Evolutionary conservation across 1,140 invertebrate genomes (phyloP).

Genomic region (Drosophila grimshawi): DNA sequence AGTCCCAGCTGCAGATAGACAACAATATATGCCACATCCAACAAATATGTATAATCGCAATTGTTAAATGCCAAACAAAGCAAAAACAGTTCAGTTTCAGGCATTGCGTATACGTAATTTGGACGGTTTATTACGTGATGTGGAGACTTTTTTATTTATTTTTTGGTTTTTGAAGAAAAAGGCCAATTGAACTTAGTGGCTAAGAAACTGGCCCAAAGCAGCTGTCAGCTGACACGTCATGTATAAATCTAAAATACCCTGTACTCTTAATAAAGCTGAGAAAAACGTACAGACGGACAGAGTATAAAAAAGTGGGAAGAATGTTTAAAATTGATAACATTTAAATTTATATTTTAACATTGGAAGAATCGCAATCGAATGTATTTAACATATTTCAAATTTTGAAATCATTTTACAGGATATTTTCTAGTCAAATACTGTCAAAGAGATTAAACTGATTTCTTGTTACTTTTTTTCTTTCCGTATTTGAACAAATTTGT

Average conservation of each 20-base stretch:
- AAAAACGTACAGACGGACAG: neutral
- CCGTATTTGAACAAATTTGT: constrained; percentile 36
- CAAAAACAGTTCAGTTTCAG: constrained; percentile 22
- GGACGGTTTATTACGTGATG: constrained; percentile 35
- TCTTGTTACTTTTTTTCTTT: constrained; percentile 2
- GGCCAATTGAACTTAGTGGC: constrained; percentile 40
- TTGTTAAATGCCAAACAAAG: constrained; percentile 20
- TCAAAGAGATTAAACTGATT: neutral
- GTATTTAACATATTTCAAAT: too few species aligned
- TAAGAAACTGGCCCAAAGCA: constrained; percentile 27
- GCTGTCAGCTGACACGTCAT: constrained; percentile 44
- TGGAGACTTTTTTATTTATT: neutral
- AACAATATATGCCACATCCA: constrained; percentile 24
- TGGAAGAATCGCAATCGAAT: too few species aligned
- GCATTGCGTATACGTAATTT: constrained; percentile 43
- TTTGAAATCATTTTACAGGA: neutral
- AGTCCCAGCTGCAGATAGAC: constrained; percentile 88
- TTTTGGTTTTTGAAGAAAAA: neutral
- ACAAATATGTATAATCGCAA: constrained; percentile 12
- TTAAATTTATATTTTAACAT: too few species aligned
- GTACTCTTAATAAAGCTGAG: neutral
- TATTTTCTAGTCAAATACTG: neutral
- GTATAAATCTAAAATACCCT: constrained; percentile 37
- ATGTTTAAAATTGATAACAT: too few species aligned
- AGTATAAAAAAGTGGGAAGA: too few species aligned